Percentiles rank a stretch among this genome's conserved stretches.
These are phyloP conservation scores for Pachyuromys duprasi DNA, from an alignment of 2,797 vertebrate species.

Conservation along the genomic window DNA sequence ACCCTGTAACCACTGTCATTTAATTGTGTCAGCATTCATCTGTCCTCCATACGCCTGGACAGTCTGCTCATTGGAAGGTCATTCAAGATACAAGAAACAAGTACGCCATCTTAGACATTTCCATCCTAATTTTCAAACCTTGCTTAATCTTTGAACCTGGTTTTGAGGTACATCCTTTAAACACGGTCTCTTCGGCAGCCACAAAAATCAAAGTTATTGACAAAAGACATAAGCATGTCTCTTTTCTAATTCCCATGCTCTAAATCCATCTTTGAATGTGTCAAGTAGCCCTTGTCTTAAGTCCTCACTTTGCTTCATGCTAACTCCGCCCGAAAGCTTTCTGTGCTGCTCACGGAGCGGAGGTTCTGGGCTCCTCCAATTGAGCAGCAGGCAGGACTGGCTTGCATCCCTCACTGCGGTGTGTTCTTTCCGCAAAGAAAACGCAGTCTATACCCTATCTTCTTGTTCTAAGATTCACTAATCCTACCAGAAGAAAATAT, in stretches of 20 bases:
- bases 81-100: neutral
- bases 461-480: conserved; percentile 28
- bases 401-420: neutral
- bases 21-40: too few species aligned
- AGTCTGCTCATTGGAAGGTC: neutral
- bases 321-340: neutral
- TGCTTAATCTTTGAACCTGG: neutral
- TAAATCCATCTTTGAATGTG: neutral
- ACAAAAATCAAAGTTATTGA: neutral
- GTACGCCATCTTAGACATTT: neutral
- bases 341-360: neutral
- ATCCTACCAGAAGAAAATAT: conserved; percentile 40
- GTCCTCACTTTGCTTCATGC: neutral
- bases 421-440: neutral
- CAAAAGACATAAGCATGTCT: neutral
- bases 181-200: neutral
- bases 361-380: neutral
- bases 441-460: neutral
- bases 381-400: too few species aligned
- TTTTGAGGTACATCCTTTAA: neutral
- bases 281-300: neutral
- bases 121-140: neutral
- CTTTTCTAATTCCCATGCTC: neutral
- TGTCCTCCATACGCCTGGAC: neutral
- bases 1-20: neutral